Base-by-base conservation (phyloP, 1,140 invertebrate genomes). In the Hyles euphorbiae region DNA sequence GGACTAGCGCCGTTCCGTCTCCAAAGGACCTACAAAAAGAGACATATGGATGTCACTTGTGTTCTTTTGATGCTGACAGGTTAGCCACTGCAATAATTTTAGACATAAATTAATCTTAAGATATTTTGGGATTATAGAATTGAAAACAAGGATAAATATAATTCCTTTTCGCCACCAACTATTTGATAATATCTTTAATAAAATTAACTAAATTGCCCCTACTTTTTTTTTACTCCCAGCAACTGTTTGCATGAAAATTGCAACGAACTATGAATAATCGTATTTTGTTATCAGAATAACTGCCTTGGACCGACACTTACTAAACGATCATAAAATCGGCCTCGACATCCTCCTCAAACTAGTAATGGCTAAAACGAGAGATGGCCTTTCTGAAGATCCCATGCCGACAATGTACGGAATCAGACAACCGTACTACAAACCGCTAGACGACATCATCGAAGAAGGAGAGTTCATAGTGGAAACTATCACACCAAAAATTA, bases 361-460 rank as follows among this genome's bases (percentile, higher is more conserved):
- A 8, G 84, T 87, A 0, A 74, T 87, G 73, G 72, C 76, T 1
- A 87, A 87, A 65, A 87, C 84, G 0, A 81, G 76, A 68, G 77
- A 84, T 12, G 73, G 80, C 8, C 56, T 88, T 1, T 56, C 63
- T 2, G 75, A 81, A 4, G 72, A 80, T 0, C 9, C 56, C 22
- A 48, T 11, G 6, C 53, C 53, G 4, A 49, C 65, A 3, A 34
- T 67, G 0, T 83, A 65, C 43, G 74, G 70, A 1, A 61, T 74
- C 5, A 63, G 78, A 55, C 74, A 81, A 54, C 67, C 80, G 0
- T 86, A 86, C 45, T 88, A 88, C 59, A 82, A 73, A 36, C 70
- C 68, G 3, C 40, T 57, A 10, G 72, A 83, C 22, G 76, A 83
- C 49, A 73, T 78, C 5, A 69, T 78, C 0, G 72, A 78, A 62